Conservation (phyloP, 1,140 invertebrate species). For the Aphelenchoides avenae region DNA sequence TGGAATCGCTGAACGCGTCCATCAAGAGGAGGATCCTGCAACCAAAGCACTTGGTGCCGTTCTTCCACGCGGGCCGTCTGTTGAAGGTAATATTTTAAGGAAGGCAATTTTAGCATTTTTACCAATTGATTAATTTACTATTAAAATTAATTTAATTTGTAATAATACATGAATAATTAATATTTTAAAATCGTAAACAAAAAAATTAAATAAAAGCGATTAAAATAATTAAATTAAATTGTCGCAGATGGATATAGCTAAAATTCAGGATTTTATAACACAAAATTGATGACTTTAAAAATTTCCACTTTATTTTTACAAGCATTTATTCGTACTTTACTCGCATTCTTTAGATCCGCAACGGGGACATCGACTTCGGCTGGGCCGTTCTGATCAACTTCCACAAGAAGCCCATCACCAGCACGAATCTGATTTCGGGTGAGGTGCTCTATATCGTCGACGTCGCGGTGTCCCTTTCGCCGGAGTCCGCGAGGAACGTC, state of each 20-base stretch:
- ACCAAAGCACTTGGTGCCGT: slow-evolving; percentile 83
- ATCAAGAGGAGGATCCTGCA: slow-evolving; percentile 72
- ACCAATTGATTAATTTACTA: background rate
- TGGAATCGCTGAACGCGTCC: slow-evolving; percentile 71
- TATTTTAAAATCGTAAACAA: background rate
- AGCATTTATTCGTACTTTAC: too few relatives aligned
- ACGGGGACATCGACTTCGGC: slow-evolving; percentile 79
- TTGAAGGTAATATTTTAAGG: slow-evolving; percentile 71
- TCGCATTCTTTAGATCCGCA: slow-evolving; percentile 76
- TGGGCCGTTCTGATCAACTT: slow-evolving; percentile 94
- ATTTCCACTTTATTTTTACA: too few relatives aligned
- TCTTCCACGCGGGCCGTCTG: slow-evolving; percentile 85
- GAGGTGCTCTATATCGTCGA: slow-evolving; percentile 58
- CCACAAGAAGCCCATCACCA: slow-evolving; percentile 67
- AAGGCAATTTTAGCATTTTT: slow-evolving; percentile 11
- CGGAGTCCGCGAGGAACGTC: slow-evolving; percentile 16
- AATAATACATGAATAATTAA: background rate
- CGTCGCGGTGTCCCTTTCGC: slow-evolving; percentile 15
- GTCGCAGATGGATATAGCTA: too few relatives aligned
- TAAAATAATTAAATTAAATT: too few relatives aligned
- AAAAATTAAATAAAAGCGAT: background rate
- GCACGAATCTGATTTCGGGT: slow-evolving; percentile 70
- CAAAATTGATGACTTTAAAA: too few relatives aligned
- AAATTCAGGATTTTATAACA: too few relatives aligned
- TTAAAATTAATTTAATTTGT: background rate